Evolutionary conservation across 2,797 vertebrate species (phyloP), one percentile per base, ranked within the genome.

Genomic region (Smutsia temminckii): DNA sequence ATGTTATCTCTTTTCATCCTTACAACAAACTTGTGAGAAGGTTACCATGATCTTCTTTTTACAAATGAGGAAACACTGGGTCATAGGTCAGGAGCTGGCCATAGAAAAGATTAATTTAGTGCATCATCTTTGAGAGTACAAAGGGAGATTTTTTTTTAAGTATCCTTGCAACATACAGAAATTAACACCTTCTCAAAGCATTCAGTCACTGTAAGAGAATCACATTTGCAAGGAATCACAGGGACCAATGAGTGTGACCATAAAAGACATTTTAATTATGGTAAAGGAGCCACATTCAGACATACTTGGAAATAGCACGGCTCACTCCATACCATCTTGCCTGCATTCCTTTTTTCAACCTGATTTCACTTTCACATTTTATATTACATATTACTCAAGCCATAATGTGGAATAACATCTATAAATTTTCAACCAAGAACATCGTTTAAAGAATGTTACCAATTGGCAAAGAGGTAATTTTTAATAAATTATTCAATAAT

Each of bases 181-280:
- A 83, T 69, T 63, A 74, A 74, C 17, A 51, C 88, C 37, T 87
- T 78, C 77, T 87, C 7, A 68, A 90, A 75, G 64, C 16, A 10
- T 86, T 27, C 91, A 42, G 46, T 92, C 18, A 75, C 12, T n/a
- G 64, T 27, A 92, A 46, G 71, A 93, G 77, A 92, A 95, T 79
- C 51, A 68, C 61, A 40, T 89, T 80, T 80, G 23, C 59, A 68
- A 75, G 34, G 77, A 46, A 68, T 40, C 59, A n/a, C 29, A 79
- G 51, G 49, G 40, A 55, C 46, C 46, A 84, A 77, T 91, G 81
- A 75, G 17, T 46, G 77, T 17, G 13, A 79, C 42, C 37, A 63
- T 68, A 59, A 92, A 92, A 88, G 25, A 86, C 34, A 63, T 79
- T 77, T 91, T 63, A 63, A 34, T 53, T 27, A 53, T 9, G 55